A percentile compares a stretch with the other conserved stretches of the same genome.
These are phyloP conservation scores for Poecilia wingei DNA, from an alignment of 2,797 vertebrate species.

Conservation along the genomic window DNA sequence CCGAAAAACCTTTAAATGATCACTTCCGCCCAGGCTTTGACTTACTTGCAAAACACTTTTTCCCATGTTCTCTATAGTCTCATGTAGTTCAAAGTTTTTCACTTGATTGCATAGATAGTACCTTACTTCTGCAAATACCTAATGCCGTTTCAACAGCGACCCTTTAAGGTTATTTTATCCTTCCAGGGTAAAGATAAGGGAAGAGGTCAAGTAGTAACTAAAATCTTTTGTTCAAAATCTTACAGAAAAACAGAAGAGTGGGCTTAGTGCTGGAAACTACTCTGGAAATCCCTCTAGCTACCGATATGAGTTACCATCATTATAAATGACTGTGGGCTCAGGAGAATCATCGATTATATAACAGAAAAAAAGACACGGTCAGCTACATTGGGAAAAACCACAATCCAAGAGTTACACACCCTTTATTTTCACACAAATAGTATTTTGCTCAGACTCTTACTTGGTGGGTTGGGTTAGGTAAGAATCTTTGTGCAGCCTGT, in stretches of 20 bases:
- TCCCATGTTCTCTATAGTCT: constrained; percentile 42
- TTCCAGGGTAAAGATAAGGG: constrained; percentile 19
- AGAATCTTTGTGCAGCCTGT: constrained; percentile 93
- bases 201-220: constrained; percentile 10
- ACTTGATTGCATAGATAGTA: constrained; percentile 58
- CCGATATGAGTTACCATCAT: constrained; percentile 50
- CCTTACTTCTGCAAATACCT: constrained; percentile 32
- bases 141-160: constrained; percentile 34
- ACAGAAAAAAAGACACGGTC: constrained; percentile 28
- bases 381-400: constrained; percentile 31
- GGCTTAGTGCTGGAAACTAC: constrained; percentile 18
- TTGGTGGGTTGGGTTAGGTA: constrained; percentile 91
- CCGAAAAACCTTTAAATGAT: constrained; percentile 42
- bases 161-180: constrained; percentile 14
- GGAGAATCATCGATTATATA: constrained; percentile 42
- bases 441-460: constrained; percentile 79
- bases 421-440: constrained; percentile 23
- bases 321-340: constrained; percentile 51
- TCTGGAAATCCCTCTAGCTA: constrained; percentile 39
- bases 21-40: constrained; percentile 28
- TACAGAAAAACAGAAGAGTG: constrained; percentile 1
- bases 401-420: constrained; percentile 23
- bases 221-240: background rate
- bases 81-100: constrained; percentile 65
- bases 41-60: constrained; percentile 72